Evolutionary conservation across 2,797 vertebrate species (phyloP).

Genomic region (Danio albolineatus): DNA sequence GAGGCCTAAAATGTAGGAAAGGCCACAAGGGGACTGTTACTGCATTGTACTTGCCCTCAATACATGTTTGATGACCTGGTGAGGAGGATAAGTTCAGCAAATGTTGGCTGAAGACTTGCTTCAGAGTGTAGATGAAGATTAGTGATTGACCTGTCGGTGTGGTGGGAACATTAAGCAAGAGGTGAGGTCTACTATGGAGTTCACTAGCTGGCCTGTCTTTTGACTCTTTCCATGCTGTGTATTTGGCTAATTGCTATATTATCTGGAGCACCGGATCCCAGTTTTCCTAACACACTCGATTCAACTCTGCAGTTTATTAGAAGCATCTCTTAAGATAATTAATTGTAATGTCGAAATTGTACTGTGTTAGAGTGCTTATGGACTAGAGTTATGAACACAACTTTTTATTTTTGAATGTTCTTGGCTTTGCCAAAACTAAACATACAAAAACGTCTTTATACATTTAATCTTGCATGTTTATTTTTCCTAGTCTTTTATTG

Average conservation of each 20-base stretch:
- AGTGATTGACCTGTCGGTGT: slow-evolving; percentile 28
- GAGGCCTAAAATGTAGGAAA: slow-evolving; percentile 21
- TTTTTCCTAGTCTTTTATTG: not conserved
- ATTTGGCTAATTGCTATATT: not conserved
- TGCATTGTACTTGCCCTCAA: not conserved
- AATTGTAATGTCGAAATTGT: not conserved
- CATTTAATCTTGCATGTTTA: not conserved
- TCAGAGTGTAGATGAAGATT: slow-evolving; percentile 25
- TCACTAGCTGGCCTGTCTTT: slow-evolving; percentile 50
- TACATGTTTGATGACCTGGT: slow-evolving; percentile 36
- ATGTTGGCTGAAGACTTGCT: slow-evolving; percentile 31
- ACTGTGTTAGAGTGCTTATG: not conserved
- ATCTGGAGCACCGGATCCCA: not conserved
- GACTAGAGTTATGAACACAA: no score
- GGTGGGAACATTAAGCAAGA: slow-evolving; percentile 7
- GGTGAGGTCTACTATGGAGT: not conserved
- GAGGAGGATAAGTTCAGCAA: slow-evolving; percentile 25
- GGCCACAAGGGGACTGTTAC: slow-evolving; percentile 10
- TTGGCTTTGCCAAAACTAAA: not conserved
- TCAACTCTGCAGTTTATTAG: not conserved
- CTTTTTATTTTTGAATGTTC: no score
- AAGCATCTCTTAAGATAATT: not conserved
- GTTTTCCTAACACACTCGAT: not conserved
- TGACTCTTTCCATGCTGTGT: not conserved
- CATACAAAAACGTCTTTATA: not conserved